Evolutionary conservation across 1,140 invertebrate genomes (phyloP), one percentile per base, ranked within the genome.

Genomic region (Oscheius sp.): DNA sequence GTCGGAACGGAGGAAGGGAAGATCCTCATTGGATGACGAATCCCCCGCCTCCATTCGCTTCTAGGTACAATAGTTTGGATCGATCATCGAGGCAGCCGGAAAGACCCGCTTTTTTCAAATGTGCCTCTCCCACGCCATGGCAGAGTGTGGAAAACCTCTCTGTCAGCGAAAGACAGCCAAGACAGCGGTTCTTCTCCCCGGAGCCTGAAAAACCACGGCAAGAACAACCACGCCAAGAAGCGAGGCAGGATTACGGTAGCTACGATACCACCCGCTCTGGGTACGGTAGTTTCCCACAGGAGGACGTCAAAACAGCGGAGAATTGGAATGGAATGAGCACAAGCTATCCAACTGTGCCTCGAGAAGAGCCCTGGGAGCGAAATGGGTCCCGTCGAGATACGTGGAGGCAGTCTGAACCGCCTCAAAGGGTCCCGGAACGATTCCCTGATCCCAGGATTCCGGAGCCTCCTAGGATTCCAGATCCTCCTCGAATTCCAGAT

Each of bases 1-100:
- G 42, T 23, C 52, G 55, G 13, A 67, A 36, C 20, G 20, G 65
- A 15, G 65, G 45, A 4, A 58, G 28, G 34, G 67, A 59, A 20
- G 10, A 29, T 63, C 59, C 69, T 13, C 34, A 46, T 26, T 71
- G 69, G 69, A 71, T 71, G 69, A 46, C 45, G 20, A 58, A 71
- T 49, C 69, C 69, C 18, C 69, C 69, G 7, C 69, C 69, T 20
- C 69, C 69, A 26, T 61, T 61, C 28, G 34, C 67, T 13, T 52
- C 10, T 42, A 26, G 49, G 4, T 55, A 55, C 49, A 55, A 23
- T 23, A 55, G 49, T 55, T 26, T 55, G 7, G 49, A 55, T 4
- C 15, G 49, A 23, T 7, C 7, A 7, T 20, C 7, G 49, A 4
- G 28, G 23, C 49, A 55, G 7, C 28, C 7, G 49, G 28, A 23